These are phyloP conservation scores for Carpatolechia fugitivella DNA, from an alignment of 2,888 invertebrate species.

Conservation along the genomic window DNA sequence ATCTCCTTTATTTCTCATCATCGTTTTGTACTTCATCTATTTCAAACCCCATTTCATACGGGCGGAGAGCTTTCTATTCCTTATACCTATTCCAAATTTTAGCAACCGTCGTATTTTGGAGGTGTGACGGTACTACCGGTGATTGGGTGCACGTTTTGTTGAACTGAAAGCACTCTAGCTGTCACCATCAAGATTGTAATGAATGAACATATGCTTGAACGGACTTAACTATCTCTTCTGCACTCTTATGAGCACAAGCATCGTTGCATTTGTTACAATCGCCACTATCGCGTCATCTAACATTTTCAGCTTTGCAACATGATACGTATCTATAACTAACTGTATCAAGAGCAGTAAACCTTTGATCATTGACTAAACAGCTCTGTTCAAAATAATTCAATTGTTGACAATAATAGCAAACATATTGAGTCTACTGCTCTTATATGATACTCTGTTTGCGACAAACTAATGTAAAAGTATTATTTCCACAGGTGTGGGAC, in stretches of 20 bases:
- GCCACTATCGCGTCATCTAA: constrained; percentile 60
- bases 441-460: constrained; percentile 14
- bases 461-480: too few species aligned
- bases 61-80: constrained; percentile 66
- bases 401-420: not conserved
- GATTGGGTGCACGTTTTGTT: constrained; percentile 75
- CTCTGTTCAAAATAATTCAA: not conserved
- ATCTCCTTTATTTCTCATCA: constrained; percentile 39
- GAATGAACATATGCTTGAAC: constrained; percentile 40
- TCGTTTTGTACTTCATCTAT: constrained; percentile 45
- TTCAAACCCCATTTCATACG: constrained; percentile 78
- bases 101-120: constrained; percentile 20
- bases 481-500: constrained; percentile 58
- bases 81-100: constrained; percentile 15
- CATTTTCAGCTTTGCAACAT: constrained; percentile 66
- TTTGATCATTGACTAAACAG: constrained; percentile 21
- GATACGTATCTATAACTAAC: constrained; percentile 66
- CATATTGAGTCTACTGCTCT: constrained; percentile 57
- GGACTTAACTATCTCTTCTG: constrained; percentile 19
- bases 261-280: constrained; percentile 65
- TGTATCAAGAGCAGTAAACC: constrained; percentile 57
- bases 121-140: constrained; percentile 44
- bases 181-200: constrained; percentile 63
- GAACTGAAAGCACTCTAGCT: constrained; percentile 70
- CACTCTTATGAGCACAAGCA: constrained; percentile 35